These are phyloP conservation scores for Zoanthus solanderi DNA, from an alignment of 92 coral and sea anemone species.

Conservation along the genomic window DNA sequence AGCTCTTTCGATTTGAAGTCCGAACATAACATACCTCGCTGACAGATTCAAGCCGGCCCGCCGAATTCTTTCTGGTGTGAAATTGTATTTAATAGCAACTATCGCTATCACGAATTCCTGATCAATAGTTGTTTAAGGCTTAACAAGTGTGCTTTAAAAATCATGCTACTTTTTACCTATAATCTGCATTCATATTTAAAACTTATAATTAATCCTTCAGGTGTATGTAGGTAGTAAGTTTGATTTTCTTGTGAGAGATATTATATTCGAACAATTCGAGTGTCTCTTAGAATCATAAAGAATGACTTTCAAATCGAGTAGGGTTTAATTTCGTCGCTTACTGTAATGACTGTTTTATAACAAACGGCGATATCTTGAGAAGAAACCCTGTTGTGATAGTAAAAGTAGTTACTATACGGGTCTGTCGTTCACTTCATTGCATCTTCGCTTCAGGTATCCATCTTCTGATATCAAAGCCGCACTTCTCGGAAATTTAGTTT, in stretches of 20 bases:
- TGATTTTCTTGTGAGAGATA: conserved; percentile 7
- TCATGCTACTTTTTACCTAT: conserved; percentile 47
- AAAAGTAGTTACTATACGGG: not conserved
- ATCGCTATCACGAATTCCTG: conserved; percentile 38
- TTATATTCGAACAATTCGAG: conserved; percentile 13
- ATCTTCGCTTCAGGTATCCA: not conserved
- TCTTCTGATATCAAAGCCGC: conserved; percentile 17
- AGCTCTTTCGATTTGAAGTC: conserved; percentile 38
- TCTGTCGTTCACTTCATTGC: conserved; percentile 4
- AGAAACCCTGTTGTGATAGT: conserved; percentile 36
- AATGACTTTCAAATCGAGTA: conserved; percentile 59
- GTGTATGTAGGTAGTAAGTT: conserved; percentile 3
- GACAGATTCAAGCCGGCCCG: conserved; percentile 56
- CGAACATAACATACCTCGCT: conserved; percentile 36
- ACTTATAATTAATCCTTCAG: conserved; percentile 19
- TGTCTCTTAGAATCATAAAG: not conserved
- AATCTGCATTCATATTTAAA: conserved; percentile 35
- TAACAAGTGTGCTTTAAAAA: conserved; percentile 65
- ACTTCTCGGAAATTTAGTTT: conserved; percentile 21
- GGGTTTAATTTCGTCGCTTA: conserved; percentile 76
- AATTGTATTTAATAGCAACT: conserved; percentile 44
- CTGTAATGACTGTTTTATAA: conserved; percentile 35
- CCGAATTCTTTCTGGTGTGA: conserved; percentile 53
- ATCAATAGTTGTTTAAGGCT: conserved; percentile 64
- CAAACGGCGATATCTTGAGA: conserved; percentile 10